Evolutionary conservation across 2,888 invertebrate genomes (phyloP).

Genomic region (Drosophila barbarae): DNA sequence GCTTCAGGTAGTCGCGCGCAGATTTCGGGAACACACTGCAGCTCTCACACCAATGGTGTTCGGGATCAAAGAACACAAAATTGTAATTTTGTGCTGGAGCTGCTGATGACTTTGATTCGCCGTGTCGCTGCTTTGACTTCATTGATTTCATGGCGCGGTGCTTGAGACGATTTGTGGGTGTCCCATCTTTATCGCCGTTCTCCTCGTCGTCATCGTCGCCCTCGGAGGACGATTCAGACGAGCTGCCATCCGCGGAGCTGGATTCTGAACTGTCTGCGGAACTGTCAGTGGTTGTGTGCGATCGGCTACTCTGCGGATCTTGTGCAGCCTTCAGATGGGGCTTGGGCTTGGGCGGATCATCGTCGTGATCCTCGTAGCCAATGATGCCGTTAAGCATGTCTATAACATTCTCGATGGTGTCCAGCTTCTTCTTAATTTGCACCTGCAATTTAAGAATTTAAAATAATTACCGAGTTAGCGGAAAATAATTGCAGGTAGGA

Average conservation of each 20-base stretch:
- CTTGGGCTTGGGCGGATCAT: slow-evolving; percentile 56
- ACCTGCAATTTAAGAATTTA: slow-evolving; percentile 57
- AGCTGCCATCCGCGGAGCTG: slow-evolving; percentile 64
- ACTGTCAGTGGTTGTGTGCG: slow-evolving; percentile 60
- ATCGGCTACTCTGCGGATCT: slow-evolving; percentile 30
- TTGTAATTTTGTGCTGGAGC: slow-evolving; percentile 81
- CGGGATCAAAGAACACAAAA: slow-evolving; percentile 92
- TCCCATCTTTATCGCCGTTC: slow-evolving; percentile 64
- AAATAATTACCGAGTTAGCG: background rate
- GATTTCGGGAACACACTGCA: slow-evolving; percentile 93
- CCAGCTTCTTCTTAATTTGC: slow-evolving; percentile 79
- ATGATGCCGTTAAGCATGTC: slow-evolving; percentile 93
- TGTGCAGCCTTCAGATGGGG: slow-evolving; percentile 3
- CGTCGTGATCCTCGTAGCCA: slow-evolving; percentile 83
- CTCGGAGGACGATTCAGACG: slow-evolving; percentile 69
- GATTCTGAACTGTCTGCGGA: slow-evolving; percentile 66
- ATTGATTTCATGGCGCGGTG: slow-evolving; percentile 79
- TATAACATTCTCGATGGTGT: slow-evolving; percentile 91
- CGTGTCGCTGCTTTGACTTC: slow-evolving; percentile 73
- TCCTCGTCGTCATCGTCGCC: slow-evolving; percentile 48
- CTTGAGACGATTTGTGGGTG: slow-evolving; percentile 79
- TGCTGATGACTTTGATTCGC: slow-evolving; percentile 39
- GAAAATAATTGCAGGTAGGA: too few species aligned
- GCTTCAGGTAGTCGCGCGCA: slow-evolving; percentile 91
- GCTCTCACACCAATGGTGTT: slow-evolving; percentile 93